These are phyloP conservation scores for Sitophilus oryzae DNA, from an alignment of 1,140 invertebrate species.

Conservation along the genomic window DNA sequence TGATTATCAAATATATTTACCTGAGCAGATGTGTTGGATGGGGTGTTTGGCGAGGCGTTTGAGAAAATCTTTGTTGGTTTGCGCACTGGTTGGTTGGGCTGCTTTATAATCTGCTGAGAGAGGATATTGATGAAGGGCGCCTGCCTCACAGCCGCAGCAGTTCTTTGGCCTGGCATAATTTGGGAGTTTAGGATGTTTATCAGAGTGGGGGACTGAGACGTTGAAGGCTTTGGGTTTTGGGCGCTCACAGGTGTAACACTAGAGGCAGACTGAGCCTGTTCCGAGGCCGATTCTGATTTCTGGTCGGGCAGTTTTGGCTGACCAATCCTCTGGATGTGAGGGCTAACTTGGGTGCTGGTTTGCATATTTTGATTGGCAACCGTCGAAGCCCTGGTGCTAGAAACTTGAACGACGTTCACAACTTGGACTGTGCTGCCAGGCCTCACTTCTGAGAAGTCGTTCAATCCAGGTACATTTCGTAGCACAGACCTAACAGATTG, in stretches of 20 bases:
- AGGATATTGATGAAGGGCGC: conserved; percentile 40
- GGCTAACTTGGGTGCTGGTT: conserved; percentile 43
- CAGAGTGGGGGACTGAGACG: conserved; percentile 38
- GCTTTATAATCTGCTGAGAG: conserved; percentile 38
- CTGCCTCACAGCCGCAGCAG: conserved; percentile 18
- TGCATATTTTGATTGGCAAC: conserved; percentile 35
- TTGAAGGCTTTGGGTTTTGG: conserved; percentile 34
- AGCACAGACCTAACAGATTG: no score
- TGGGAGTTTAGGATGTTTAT: conserved; percentile 44
- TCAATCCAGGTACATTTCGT: conserved; percentile 49
- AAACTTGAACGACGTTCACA: conserved; percentile 56
- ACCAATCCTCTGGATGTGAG: conserved; percentile 46
- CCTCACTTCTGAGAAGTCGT: conserved; percentile 52
- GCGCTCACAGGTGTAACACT: conserved; percentile 28
- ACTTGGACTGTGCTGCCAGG: conserved; percentile 49
- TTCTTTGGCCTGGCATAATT: conserved; percentile 27
- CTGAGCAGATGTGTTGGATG: neutral
- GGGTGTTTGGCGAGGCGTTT: neutral
- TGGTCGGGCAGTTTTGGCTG: conserved; percentile 37
- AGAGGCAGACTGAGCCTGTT: conserved; percentile 36
- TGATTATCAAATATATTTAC: no score
- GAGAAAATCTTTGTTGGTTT: neutral
- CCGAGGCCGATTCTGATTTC: conserved; percentile 31
- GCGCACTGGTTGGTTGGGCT: no score
- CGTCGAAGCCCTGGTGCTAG: conserved; percentile 32